Conservation (phyloP, 2,888 invertebrate species). For the Halocaridina rubra region DNA sequence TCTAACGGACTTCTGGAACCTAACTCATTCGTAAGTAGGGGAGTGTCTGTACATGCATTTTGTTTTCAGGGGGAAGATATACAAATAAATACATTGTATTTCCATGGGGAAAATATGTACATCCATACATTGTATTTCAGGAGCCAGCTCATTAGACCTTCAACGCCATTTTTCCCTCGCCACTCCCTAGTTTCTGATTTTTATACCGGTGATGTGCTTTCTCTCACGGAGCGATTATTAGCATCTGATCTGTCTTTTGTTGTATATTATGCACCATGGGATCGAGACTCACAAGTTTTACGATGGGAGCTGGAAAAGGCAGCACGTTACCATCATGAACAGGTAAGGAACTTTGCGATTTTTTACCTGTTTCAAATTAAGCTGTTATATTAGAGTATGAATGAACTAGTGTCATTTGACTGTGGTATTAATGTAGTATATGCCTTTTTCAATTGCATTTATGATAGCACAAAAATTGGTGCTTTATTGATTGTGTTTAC, state of each 20-base stretch:
- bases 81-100: not conserved
- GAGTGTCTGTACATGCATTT: too few relatives aligned
- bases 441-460: too few relatives aligned
- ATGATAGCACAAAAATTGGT: too few relatives aligned
- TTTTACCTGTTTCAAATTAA: too few relatives aligned
- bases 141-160: slow-evolving; percentile 66
- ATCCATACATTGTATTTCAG: too few relatives aligned
- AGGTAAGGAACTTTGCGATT: slow-evolving; percentile 75
- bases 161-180: slow-evolving; percentile 79
- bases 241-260: slow-evolving; percentile 83
- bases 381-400: too few relatives aligned
- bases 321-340: slow-evolving; percentile 77
- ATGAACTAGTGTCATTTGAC: too few relatives aligned
- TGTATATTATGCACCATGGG: slow-evolving; percentile 97
- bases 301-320: slow-evolving; percentile 81
- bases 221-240: slow-evolving; percentile 75
- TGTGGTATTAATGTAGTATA: too few relatives aligned
- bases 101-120: not conserved
- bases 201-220: slow-evolving; percentile 80
- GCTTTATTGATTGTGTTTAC: too few relatives aligned
- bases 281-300: slow-evolving; percentile 84
- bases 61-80: too few relatives aligned
- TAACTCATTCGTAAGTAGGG: too few relatives aligned
- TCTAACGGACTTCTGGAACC: too few relatives aligned
- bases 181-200: slow-evolving; percentile 81